Percentiles rank a stretch among this genome's conserved stretches.
Evolutionary conservation across 2,888 invertebrate genomes (phyloP).

Genomic region (Andrena flavipes): DNA sequence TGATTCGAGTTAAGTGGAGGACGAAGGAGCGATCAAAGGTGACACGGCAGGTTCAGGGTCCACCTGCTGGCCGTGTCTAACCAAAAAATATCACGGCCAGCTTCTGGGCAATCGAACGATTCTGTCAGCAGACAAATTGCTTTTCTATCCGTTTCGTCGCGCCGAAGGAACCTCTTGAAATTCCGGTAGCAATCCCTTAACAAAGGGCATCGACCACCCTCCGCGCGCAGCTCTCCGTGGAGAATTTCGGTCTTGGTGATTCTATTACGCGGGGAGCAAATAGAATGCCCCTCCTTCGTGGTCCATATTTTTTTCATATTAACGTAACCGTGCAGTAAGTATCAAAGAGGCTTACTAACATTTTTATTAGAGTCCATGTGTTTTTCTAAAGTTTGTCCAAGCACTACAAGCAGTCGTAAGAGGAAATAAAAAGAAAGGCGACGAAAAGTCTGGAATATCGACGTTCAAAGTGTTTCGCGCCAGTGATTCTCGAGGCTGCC

Average conservation of each 20-base stretch:
- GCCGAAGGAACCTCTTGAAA: neutral
- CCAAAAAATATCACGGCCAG: slow-evolving; percentile 7
- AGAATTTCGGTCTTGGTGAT: neutral
- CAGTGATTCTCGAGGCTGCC: slow-evolving; percentile 26
- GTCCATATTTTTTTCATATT: no score
- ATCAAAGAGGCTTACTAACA: no score
- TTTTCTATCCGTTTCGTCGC: slow-evolving; percentile 35
- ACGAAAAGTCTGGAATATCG: neutral
- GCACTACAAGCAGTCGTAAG: no score
- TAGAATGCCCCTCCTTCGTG: no score
- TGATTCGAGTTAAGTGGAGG: neutral
- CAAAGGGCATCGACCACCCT: slow-evolving; percentile 35
- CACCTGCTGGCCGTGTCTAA: slow-evolving; percentile 41
- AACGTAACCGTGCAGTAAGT: no score
- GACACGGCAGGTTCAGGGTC: slow-evolving; percentile 42
- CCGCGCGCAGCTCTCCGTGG: neutral
- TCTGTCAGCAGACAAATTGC: slow-evolving; percentile 57
- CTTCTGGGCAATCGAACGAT: slow-evolving; percentile 42
- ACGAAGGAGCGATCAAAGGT: slow-evolving; percentile 7
- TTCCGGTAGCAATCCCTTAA: slow-evolving; percentile 41
- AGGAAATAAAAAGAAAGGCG: no score
- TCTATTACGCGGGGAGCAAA: no score
- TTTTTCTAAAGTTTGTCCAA: no score
- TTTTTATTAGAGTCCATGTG: no score
- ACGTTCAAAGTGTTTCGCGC: slow-evolving; percentile 20